phyloP scores from a whole-genome alignment of 35 echinoderm and acorn worm species.

The Ophiothrix spiculata region DNA sequence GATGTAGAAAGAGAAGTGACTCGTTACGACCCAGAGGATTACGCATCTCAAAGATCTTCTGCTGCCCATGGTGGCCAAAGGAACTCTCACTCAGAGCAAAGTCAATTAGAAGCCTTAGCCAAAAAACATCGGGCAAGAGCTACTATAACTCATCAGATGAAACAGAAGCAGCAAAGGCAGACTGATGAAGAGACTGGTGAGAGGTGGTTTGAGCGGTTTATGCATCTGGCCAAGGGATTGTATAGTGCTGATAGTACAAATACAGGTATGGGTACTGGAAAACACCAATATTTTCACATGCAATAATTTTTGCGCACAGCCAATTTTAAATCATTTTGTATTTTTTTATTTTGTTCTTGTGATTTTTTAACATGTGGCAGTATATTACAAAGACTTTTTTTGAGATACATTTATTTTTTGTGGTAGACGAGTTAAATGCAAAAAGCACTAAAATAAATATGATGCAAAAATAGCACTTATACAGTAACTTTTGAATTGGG shows the following conservation, averaged over 20 bases:
- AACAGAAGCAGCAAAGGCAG: constrained; percentile 18
- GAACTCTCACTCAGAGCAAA: neutral
- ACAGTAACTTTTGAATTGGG: no score
- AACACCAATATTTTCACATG: no score
- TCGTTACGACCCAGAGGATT: constrained; percentile 38
- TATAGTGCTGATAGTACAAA: constrained; percentile 82
- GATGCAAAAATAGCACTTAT: no score
- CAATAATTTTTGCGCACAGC: no score
- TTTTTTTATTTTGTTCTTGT: neutral
- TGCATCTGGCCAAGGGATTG: constrained; percentile 88
- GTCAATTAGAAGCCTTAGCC: neutral
- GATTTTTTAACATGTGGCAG: neutral
- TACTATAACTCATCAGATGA: constrained; percentile 38
- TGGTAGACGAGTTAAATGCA: no score
- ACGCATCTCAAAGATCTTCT: constrained; percentile 11
- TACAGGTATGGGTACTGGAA: neutral
- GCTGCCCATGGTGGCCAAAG: neutral
- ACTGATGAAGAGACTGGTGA: constrained; percentile 45
- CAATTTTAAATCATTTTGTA: no score
- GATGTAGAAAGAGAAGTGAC: constrained; percentile 72
- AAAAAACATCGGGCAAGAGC: neutral
- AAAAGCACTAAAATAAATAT: no score
- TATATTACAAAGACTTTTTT: neutral
- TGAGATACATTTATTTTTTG: no score
- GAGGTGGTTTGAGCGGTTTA: constrained; percentile 83